Conservation (phyloP, 2,113 vertebrate genomes). For the Percina caprodes region DNA sequence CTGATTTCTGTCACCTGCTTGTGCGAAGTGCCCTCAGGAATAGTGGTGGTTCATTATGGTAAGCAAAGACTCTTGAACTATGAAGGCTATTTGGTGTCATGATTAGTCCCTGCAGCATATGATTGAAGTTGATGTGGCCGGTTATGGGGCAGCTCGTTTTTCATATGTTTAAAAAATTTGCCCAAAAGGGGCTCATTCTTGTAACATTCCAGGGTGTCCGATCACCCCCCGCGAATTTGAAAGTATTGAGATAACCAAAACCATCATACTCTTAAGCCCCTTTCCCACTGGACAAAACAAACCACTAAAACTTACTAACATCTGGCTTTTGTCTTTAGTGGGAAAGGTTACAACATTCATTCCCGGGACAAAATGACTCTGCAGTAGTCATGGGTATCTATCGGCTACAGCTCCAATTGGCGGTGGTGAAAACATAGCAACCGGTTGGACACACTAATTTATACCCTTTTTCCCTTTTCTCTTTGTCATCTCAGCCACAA, state of each 20-base stretch:
- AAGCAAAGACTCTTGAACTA: slow-evolving; percentile 52
- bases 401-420: no score
- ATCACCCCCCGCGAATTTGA: slow-evolving; percentile 9
- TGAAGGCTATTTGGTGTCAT: slow-evolving; percentile 61
- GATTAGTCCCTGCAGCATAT: slow-evolving; percentile 14
- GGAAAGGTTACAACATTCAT: no score
- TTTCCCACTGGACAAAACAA: no score
- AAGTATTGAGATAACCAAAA: slow-evolving; percentile 22
- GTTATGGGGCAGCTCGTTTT: slow-evolving; percentile 30
- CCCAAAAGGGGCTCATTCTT: slow-evolving; percentile 53
- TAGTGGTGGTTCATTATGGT: slow-evolving; percentile 17
- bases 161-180: slow-evolving; percentile 46
- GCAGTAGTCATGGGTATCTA: no score
- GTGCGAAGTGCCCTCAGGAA: neutral
- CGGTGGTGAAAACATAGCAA: no score
- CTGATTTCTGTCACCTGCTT: slow-evolving; percentile 43
- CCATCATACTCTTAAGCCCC: neutral
- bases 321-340: no score
- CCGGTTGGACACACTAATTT: no score
- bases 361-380: no score
- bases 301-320: no score
- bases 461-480: no score
- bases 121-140: slow-evolving; percentile 47
- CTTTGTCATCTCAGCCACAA: no score
- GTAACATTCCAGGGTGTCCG: slow-evolving; percentile 62